Conservation (phyloP, 2,888 invertebrate species). For the Prenolepis imparis region DNA sequence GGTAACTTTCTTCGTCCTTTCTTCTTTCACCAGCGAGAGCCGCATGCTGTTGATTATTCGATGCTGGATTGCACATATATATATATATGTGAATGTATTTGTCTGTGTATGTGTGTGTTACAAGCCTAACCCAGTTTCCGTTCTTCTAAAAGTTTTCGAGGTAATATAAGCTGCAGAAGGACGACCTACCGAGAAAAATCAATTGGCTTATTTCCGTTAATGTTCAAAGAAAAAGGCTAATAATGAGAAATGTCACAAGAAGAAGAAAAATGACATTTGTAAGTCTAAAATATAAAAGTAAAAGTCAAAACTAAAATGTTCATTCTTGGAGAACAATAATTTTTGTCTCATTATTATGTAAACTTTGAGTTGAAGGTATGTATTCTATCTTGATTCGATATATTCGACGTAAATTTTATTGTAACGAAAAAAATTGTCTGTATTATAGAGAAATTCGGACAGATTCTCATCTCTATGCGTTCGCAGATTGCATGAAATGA, state of each 20-base stretch:
- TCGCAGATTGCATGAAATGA: slow-evolving; percentile 38
- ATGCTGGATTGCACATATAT: background rate
- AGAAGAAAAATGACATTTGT: background rate
- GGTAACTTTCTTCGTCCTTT: slow-evolving; percentile 74
- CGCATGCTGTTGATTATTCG: slow-evolving; percentile 58
- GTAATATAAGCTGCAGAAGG: background rate
- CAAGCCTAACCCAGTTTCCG: slow-evolving; percentile 35
- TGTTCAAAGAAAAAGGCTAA: background rate
- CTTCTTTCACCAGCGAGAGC: slow-evolving; percentile 57
- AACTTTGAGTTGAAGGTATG: background rate
- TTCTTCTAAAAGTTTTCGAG: slow-evolving; percentile 27
- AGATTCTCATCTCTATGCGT: background rate
- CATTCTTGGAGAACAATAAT: background rate
- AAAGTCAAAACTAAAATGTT: background rate
- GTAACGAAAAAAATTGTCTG: background rate
- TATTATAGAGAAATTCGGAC: background rate
- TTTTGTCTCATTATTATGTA: background rate
- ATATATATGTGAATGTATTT: background rate
- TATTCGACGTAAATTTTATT: background rate
- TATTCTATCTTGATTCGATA: background rate
- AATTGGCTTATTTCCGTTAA: slow-evolving; percentile 15
- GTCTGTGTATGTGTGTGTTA: background rate
- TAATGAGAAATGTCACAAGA: background rate
- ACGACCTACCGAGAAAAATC: slow-evolving; percentile 1
- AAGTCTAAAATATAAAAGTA: no score